phyloP scores from a whole-genome alignment of 2,113 vertebrate genomes.

The rat (Rattus norvegicus) region GRCr8 NC_086024.1:72656001-72656500 shows the following conservation, averaged over 20 bases:
- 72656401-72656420: slow-evolving; percentile 1
- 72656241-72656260: slow-evolving; percentile 36
- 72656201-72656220: neutral
- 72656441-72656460: neutral
- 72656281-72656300: neutral
- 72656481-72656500: neutral
- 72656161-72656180: neutral
- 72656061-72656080: neutral
- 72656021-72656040: neutral
- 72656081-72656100: neutral
- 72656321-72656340: slow-evolving; percentile 7
- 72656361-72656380: slow-evolving; percentile 11
- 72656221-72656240: neutral
- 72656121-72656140: neutral
- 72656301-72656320: slow-evolving; percentile 60
- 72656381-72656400: slow-evolving; percentile 5
- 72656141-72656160: neutral
- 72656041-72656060: neutral
- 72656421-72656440: neutral
- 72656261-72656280: slow-evolving; percentile 19
- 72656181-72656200: neutral
- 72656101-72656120: neutral
- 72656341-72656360: neutral
- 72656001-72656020: neutral
- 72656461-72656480: neutral